Evolutionary conservation across 1,140 invertebrate genomes (phyloP).

Genomic region (Brachionus paranguensis): DNA sequence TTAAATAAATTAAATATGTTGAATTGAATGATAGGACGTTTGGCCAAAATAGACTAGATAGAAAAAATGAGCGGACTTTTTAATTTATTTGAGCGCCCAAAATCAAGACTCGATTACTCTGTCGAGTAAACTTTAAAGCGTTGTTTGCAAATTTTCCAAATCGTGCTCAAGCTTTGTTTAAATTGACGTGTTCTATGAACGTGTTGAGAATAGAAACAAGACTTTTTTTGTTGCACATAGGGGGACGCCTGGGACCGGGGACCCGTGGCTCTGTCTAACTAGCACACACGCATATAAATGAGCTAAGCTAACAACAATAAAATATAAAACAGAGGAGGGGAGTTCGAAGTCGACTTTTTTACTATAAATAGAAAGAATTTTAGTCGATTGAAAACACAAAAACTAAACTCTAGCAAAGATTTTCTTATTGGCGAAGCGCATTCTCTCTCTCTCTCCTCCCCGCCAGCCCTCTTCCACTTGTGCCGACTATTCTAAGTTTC

Average conservation of each 20-base stretch:
- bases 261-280: background rate
- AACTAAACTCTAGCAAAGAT: background rate
- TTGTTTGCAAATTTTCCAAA: background rate
- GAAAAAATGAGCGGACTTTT: background rate
- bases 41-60: background rate
- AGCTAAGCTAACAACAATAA: background rate
- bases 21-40: background rate
- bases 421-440: background rate
- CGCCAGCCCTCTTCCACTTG: too few relatives aligned
- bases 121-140: background rate
- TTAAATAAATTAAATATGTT: background rate
- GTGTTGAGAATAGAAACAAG: background rate
- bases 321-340: slow-evolving; percentile 11
- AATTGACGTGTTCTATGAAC: background rate
- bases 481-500: background rate
- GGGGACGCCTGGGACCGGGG: background rate
- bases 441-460: background rate
- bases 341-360: background rate
- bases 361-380: slow-evolving; percentile 28
- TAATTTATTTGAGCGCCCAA: background rate
- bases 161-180: background rate
- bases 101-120: background rate
- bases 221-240: background rate
- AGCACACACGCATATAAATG: background rate
- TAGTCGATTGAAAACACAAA: slow-evolving; percentile 9